Evolutionary conservation across 2,888 invertebrate genomes (phyloP).

Genomic region (Dryomyza anilis): DNA sequence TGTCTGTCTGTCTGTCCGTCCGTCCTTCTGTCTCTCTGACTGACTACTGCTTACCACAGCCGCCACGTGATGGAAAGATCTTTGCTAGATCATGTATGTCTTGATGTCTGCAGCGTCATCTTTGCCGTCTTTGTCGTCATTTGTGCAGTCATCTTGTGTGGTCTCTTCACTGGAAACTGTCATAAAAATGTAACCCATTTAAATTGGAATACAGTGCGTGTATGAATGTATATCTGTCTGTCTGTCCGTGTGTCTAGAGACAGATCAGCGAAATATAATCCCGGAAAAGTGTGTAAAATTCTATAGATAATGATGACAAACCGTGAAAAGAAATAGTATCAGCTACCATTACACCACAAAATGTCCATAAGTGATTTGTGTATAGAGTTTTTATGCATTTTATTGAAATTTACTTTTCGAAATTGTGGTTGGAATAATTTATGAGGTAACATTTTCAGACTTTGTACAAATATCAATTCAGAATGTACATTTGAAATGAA

Average conservation of each 20-base stretch:
- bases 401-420: too few relatives aligned
- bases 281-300: background rate
- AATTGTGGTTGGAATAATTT: too few relatives aligned
- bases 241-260: background rate
- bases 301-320: too few relatives aligned
- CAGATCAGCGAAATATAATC: background rate
- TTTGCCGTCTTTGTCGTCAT: background rate
- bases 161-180: background rate
- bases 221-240: background rate
- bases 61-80: background rate
- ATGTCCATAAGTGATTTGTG: too few relatives aligned
- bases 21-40: background rate
- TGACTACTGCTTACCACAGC: background rate
- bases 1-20: background rate
- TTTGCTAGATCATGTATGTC: background rate
- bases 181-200: background rate
- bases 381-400: too few relatives aligned
- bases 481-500: too few relatives aligned
- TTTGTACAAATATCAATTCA: too few relatives aligned
- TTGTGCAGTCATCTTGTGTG: background rate
- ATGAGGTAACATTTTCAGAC: too few relatives aligned
- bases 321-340: too few relatives aligned
- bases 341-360: too few relatives aligned
- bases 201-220: too few relatives aligned
- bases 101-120: background rate